Percentiles rank a stretch among this genome's conserved stretches.
These are phyloP conservation scores for Halocynthia aurantium DNA, from an alignment of 23 tunicate species.

Conservation along the genomic window DNA sequence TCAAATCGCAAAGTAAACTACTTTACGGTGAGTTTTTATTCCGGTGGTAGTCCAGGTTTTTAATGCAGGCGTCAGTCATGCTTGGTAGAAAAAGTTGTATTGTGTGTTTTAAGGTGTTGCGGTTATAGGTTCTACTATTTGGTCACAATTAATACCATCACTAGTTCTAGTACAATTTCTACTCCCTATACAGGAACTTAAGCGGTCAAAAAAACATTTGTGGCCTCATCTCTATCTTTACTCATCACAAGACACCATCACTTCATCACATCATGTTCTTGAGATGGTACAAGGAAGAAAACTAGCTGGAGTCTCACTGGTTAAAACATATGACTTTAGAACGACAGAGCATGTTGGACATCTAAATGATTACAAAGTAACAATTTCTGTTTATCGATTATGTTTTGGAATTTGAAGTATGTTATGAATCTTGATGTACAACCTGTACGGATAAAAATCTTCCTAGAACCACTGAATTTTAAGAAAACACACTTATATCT, in stretches of 20 bases:
- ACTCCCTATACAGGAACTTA: too few species aligned
- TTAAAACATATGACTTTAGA: conserved; percentile 32
- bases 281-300: conserved; percentile 41
- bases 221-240: conserved; percentile 78
- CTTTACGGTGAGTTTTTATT: conserved; percentile 4
- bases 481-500: not conserved
- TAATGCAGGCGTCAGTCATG: not conserved
- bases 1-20: not conserved
- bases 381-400: not conserved
- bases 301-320: conserved; percentile 25
- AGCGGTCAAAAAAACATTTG: not conserved
- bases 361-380: conserved; percentile 27
- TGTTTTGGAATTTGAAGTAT: not conserved
- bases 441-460: not conserved
- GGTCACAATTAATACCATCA: too few species aligned
- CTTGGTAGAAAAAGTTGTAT: too few species aligned
- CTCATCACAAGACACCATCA: conserved; percentile 55
- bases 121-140: too few species aligned
- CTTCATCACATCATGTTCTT: conserved; percentile 32
- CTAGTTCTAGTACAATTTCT: too few species aligned
- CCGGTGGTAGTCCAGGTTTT: conserved; percentile 1
- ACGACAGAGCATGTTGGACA: conserved; percentile 64
- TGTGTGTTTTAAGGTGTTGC: too few species aligned
- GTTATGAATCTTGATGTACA: not conserved
- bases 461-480: not conserved